Base-by-base conservation (phyloP, 2,113 vertebrate genomes). In the Corythoichthys haematopterus region DNA sequence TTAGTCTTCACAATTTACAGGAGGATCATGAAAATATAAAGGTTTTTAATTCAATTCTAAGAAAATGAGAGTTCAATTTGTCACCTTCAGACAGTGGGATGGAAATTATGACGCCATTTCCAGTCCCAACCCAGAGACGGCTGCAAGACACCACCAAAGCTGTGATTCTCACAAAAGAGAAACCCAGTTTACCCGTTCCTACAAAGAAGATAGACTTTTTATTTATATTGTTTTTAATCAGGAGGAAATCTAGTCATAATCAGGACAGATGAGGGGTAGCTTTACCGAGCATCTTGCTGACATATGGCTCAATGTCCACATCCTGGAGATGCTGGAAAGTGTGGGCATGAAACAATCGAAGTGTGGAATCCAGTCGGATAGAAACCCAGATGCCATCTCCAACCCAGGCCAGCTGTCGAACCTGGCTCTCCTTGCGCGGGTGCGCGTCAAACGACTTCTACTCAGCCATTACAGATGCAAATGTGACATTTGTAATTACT, bases 231-330 rank as follows among this genome's bases (percentile, higher is more conserved):
- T 12, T 45, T 10, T 15, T 15, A 58, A 60, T 9, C n/a, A 20
- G 38, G 50, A 13, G 7, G n/a, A 28, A 40, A 48, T 48, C 35
- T 12, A 13, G 10, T 57, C 0, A 8, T 12, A 60, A 3, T 35
- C 12, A 20, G 47, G 9, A 12, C 53, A 12, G 46, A 6, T 10
- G 12, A 7, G 4, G 5, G 28, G 35, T 0, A 45, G 11, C 6
- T 82, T 85, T 83, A 99, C 97, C 97, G 36, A 99, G 87, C 97
- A 99, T 99, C 88, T 99, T 99, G 93, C 97, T 98, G 93, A 99
- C 97, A 0, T 99, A 99, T 55, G 97, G 97, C 77, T 98, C 97
- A 0, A 99, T 99, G 89, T 99, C 97, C 28, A 99, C 96, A 0
- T 99, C 97, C 76, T 99, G 97, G 58, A 99, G 93, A 71, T 99